Percentiles rank a stretch among this genome's conserved stretches.
Conservation (phyloP, 2,797 vertebrate genomes). For the Nasua narica region DNA sequence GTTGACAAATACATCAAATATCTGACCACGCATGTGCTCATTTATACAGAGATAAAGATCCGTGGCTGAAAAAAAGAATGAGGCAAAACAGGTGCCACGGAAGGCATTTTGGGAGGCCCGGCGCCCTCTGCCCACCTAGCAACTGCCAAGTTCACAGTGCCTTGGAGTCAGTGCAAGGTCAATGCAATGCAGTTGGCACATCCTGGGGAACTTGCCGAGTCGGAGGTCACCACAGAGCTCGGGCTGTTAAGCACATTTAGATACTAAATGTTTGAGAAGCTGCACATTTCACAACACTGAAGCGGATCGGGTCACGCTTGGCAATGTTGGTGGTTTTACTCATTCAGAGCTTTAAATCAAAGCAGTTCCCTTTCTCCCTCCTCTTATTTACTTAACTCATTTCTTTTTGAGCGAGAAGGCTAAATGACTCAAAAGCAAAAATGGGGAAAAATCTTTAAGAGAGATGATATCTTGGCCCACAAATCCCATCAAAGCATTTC, state of each 20-base stretch:
- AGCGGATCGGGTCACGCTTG: neutral
- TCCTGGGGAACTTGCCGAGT: neutral
- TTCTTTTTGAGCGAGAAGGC: constrained; percentile 23
- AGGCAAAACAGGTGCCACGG: neutral
- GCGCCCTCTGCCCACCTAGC: neutral
- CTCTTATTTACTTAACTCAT: neutral
- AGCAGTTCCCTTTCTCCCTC: neutral
- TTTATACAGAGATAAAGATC: neutral
- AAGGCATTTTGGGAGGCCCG: neutral
- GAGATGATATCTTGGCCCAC: neutral
- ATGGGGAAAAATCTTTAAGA: neutral
- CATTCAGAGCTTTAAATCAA: constrained; percentile 17
- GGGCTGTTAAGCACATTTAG: neutral
- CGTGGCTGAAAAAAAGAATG: neutral
- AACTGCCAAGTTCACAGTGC: neutral
- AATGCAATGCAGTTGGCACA: neutral
- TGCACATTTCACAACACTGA: neutral
- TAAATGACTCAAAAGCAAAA: neutral
- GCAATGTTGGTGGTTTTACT: neutral
- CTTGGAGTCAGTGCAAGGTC: neutral
- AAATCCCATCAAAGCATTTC: neutral
- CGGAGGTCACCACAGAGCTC: neutral
- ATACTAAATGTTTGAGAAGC: neutral
- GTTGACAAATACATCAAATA: neutral
- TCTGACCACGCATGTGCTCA: neutral